Evolutionary conservation across 2,888 invertebrate genomes (phyloP).

Genomic region (Machimus rusticus): DNA sequence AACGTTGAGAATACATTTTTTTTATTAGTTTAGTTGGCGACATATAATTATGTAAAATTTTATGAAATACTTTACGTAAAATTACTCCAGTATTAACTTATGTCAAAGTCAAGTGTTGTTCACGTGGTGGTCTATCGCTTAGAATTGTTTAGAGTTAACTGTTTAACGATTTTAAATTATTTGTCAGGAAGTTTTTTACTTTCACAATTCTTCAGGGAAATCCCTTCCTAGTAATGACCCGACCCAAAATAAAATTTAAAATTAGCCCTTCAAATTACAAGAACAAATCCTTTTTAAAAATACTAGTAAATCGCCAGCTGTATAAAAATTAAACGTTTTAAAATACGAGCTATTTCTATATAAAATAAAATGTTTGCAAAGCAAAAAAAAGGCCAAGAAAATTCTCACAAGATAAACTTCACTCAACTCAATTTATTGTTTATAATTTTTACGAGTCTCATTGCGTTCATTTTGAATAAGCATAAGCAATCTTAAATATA

Average conservation of each 20-base stretch:
- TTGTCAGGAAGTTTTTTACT: too few relatives aligned
- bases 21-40: not conserved
- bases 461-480: constrained; percentile 42
- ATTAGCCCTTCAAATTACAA: too few relatives aligned
- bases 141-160: not conserved
- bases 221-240: too few relatives aligned
- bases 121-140: too few relatives aligned
- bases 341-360: not conserved
- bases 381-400: not conserved
- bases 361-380: not conserved
- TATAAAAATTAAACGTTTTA: not conserved
- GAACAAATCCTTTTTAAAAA: not conserved
- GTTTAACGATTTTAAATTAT: not conserved
- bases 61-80: not conserved
- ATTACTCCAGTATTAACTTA: not conserved
- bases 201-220: too few relatives aligned
- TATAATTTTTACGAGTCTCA: not conserved
- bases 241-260: too few relatives aligned
- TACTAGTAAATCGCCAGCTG: not conserved
- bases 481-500: constrained; percentile 49
- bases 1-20: not conserved
- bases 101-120: not conserved
- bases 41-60: not conserved
- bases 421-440: not conserved
- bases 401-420: constrained; percentile 13